phyloP scores from a whole-genome alignment of 2,113 vertebrate genomes.

The Bambusicola thoracicus region DNA sequence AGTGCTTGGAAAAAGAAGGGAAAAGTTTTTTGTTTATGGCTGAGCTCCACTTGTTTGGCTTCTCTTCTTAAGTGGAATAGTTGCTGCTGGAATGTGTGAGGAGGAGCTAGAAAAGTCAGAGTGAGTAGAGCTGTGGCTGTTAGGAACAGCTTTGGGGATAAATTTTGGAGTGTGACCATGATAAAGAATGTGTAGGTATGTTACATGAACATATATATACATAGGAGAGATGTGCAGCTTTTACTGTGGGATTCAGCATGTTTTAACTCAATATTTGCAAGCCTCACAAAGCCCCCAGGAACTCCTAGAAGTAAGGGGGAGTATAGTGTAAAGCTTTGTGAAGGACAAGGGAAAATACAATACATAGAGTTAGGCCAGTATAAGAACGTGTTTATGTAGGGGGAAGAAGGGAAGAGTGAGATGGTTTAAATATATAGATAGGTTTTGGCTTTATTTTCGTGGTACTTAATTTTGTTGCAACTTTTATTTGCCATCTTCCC shows the following conservation, averaged over 20 bases:
- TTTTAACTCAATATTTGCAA: not conserved
- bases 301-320: not conserved
- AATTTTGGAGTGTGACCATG: not conserved
- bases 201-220: not conserved
- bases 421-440: not conserved
- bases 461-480: not conserved
- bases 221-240: too few relatives aligned
- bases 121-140: not conserved
- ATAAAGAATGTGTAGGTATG: not conserved
- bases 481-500: not conserved
- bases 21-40: not conserved
- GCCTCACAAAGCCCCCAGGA: not conserved
- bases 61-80: not conserved
- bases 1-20: not conserved
- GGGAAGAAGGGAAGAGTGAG: not conserved
- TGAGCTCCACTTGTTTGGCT: not conserved
- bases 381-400: not conserved
- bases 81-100: not conserved
- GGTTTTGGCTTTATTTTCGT: not conserved
- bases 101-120: not conserved
- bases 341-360: not conserved
- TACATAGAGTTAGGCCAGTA: too few relatives aligned
- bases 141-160: not conserved
- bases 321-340: not conserved
- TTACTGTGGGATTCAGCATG: not conserved